A percentile compares a stretch with the other conserved stretches of the same genome.
Evolutionary conservation across 2,888 invertebrate species (phyloP).

Genomic region (Synanthedon myopaeformis): DNA sequence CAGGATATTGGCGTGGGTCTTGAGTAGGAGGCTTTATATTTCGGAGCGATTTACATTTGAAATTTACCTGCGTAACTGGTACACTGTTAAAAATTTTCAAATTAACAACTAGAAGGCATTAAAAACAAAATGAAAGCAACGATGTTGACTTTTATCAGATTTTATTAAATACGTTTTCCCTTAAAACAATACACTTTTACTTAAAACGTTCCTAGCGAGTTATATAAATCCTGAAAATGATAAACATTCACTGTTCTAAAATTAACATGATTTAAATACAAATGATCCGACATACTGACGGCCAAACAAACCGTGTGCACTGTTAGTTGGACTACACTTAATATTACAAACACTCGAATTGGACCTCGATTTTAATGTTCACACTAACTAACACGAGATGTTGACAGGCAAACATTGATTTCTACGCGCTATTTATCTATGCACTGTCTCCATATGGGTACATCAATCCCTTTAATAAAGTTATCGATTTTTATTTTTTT

Average conservation of each 20-base stretch:
- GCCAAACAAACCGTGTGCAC: slow-evolving; percentile 33
- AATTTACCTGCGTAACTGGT: slow-evolving; percentile 27
- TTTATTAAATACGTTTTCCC: slow-evolving; percentile 53
- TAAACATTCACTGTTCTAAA: slow-evolving; percentile 47
- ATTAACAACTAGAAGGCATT: neutral
- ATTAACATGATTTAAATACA: slow-evolving; percentile 59
- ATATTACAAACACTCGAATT: slow-evolving; percentile 59
- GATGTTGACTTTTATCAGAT: slow-evolving; percentile 21
- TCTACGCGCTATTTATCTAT: slow-evolving; percentile 1
- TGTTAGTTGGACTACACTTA: slow-evolving; percentile 34
- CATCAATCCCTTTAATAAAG: neutral
- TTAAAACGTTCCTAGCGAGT: slow-evolving; percentile 62
- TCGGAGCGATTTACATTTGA: slow-evolving; percentile 23
- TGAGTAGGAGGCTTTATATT: slow-evolving; percentile 48
- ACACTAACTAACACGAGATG: slow-evolving; percentile 47
- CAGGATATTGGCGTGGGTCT: slow-evolving; percentile 65
- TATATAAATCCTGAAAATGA: slow-evolving; percentile 56
- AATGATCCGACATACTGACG: slow-evolving; percentile 41
- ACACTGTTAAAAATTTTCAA: slow-evolving; percentile 3
- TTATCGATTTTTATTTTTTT: neutral
- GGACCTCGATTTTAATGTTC: slow-evolving; percentile 65
- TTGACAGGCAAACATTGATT: slow-evolving; percentile 21
- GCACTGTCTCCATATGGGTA: neutral
- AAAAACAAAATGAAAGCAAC: slow-evolving; percentile 4
- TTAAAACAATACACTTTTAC: slow-evolving; percentile 63